Evolutionary conservation across 2,888 invertebrate species (phyloP).

Genomic region (Volucella inanis): DNA sequence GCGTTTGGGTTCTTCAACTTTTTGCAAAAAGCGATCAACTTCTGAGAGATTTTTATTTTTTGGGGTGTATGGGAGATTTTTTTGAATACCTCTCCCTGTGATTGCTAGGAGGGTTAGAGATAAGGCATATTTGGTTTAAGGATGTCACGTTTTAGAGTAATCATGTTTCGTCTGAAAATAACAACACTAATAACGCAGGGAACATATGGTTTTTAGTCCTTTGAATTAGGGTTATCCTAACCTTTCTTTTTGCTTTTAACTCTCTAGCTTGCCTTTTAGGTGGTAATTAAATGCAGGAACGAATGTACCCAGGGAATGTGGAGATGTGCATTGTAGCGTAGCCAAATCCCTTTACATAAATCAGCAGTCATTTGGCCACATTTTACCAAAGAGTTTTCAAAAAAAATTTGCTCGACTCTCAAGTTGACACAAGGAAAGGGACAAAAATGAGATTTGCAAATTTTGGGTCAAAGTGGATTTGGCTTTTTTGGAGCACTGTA

Average conservation of each 20-base stretch:
- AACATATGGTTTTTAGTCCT: constrained; percentile 56
- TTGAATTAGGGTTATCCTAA: constrained; percentile 60
- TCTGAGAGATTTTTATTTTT: constrained; percentile 24
- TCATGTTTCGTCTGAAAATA: constrained; percentile 55
- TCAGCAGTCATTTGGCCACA: constrained; percentile 28
- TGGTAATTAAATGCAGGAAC: constrained; percentile 59
- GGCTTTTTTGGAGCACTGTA: not conserved
- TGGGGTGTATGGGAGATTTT: not conserved
- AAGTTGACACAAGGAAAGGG: not conserved
- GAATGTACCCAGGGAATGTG: constrained; percentile 5
- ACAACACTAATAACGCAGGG: constrained; percentile 55
- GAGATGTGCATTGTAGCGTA: constrained; percentile 12
- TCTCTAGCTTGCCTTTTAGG: constrained; percentile 25
- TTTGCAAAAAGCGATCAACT: constrained; percentile 32
- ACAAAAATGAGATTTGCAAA: constrained; percentile 24
- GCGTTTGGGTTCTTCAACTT: constrained; percentile 32
- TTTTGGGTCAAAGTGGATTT: constrained; percentile 26
- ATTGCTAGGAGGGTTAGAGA: constrained; percentile 1
- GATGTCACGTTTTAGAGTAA: constrained; percentile 54
- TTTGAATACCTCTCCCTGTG: not conserved
- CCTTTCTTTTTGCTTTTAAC: constrained; percentile 28
- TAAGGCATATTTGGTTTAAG: constrained; percentile 25
- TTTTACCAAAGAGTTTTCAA: constrained; percentile 9
- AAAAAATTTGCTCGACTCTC: not conserved
- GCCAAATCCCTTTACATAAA: constrained; percentile 1